Evolutionary conservation across 2,113 vertebrate genomes (phyloP).

Genomic region (Lophotis ruficrista): DNA sequence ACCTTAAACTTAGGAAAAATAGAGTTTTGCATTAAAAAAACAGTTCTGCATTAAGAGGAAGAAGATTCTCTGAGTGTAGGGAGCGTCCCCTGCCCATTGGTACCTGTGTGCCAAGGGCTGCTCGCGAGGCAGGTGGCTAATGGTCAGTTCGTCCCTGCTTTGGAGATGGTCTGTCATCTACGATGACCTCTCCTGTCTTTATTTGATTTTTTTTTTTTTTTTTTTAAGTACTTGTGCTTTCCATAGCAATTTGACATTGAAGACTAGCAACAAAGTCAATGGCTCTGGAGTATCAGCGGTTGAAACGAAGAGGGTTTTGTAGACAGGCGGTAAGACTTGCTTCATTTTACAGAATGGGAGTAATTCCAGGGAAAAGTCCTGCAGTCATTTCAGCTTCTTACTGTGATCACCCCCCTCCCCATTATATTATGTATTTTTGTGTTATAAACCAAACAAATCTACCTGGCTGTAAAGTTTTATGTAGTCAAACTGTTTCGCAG

Average conservation of each 20-base stretch:
- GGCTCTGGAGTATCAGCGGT: background rate
- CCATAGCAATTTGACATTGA: background rate
- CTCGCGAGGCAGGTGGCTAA: rapidly evolving
- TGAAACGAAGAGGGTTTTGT: background rate
- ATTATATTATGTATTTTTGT: background rate
- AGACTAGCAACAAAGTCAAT: background rate
- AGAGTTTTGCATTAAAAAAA: background rate
- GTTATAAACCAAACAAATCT: background rate
- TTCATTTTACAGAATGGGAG: background rate
- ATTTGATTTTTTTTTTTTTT: background rate
- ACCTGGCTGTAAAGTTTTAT: background rate
- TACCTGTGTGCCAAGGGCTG: rapidly evolving
- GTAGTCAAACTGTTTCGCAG: background rate
- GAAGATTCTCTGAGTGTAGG: rapidly evolving
- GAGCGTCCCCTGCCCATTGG: rapidly evolving
- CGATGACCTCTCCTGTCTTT: background rate
- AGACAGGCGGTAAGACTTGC: background rate
- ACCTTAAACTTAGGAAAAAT: background rate
- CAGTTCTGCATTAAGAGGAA: background rate
- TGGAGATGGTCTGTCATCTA: background rate
- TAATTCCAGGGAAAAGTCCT: background rate
- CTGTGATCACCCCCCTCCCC: background rate
- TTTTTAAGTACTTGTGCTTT: background rate
- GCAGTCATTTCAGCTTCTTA: background rate
- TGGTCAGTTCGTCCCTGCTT: rapidly evolving